These are phyloP conservation scores for Bombyx mandarina DNA, from an alignment of 1,140 invertebrate genomes.

Conservation along the genomic window DNA sequence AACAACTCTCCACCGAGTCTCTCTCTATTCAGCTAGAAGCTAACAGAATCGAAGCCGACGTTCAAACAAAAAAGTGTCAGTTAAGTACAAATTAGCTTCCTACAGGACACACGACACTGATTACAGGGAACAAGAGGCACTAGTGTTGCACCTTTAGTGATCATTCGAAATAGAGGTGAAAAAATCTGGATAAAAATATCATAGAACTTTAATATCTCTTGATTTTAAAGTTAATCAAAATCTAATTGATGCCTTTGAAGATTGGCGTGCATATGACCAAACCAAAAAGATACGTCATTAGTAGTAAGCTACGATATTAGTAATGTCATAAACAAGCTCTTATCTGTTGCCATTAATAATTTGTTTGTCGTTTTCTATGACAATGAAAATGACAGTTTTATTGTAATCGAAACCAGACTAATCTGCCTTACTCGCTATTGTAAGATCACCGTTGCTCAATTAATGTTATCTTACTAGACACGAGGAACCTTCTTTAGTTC, in stretches of 20 bases:
- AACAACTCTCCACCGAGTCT: too few relatives aligned
- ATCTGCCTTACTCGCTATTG: too few relatives aligned
- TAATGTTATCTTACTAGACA: too few relatives aligned
- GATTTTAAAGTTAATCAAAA: too few relatives aligned
- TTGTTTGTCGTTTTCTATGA: too few relatives aligned
- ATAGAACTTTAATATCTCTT: not conserved
- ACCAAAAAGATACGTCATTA: not conserved
- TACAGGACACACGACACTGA: conserved; percentile 7
- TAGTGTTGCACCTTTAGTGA: not conserved
- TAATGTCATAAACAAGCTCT: too few relatives aligned
- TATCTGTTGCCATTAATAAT: too few relatives aligned
- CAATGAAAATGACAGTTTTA: too few relatives aligned
- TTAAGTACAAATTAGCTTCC: conserved; percentile 6
- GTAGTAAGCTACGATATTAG: too few relatives aligned
- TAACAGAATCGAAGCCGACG: not conserved
- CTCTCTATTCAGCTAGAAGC: too few relatives aligned
- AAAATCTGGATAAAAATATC: not conserved
- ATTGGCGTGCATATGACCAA: not conserved
- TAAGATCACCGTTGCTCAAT: not conserved
- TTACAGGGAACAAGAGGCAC: conserved; percentile 2
- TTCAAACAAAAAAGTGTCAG: conserved; percentile 4
- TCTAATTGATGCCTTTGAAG: not conserved
- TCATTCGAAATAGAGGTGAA: not conserved
- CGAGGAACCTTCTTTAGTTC: too few relatives aligned
- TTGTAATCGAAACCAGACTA: too few relatives aligned